A percentile compares a stretch with the other conserved stretches of the same genome.
phyloP scores from a whole-genome alignment of 2,797 vertebrate species.

The Silurus aristotelis region DNA sequence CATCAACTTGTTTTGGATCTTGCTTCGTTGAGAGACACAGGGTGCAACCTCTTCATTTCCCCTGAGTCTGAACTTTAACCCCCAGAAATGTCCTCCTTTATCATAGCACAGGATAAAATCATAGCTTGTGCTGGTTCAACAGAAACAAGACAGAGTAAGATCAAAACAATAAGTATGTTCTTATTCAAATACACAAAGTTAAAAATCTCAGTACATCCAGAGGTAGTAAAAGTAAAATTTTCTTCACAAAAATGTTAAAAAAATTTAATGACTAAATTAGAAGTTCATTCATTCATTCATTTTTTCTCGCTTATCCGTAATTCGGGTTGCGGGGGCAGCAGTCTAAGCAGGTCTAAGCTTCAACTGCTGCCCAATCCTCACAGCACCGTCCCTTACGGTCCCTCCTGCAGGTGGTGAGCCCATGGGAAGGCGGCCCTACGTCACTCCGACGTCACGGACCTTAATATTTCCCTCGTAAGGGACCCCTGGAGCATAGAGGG shows the following conservation, averaged over 20 bases:
- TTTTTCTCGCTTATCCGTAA: no score
- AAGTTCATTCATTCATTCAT: no score
- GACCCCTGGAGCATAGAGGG: no score
- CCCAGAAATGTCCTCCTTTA: slow-evolving; percentile 43
- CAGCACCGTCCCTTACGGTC: no score
- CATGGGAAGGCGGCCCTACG: no score
- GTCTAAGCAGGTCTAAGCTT: no score
- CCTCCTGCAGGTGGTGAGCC: no score
- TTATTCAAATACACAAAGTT: not conserved
- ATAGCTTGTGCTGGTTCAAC: not conserved
- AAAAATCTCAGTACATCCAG: not conserved
- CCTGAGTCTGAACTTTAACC: slow-evolving; percentile 52
- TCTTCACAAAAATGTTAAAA: not conserved
- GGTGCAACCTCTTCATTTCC: slow-evolving; percentile 54
- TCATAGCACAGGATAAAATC: not conserved
- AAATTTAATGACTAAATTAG: not conserved
- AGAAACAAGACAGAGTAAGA: not conserved
- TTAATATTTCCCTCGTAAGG: no score
- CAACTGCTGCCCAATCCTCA: no score
- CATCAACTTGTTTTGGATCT: slow-evolving; percentile 43
- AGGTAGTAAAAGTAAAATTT: not conserved
- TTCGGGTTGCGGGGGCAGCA: no score
- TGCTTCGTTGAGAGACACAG: slow-evolving; percentile 17
- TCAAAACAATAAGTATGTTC: not conserved
- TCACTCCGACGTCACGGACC: no score